Base-by-base conservation (phyloP, 2,113 vertebrate genomes). In the Amblyopsis rosae region DNA sequence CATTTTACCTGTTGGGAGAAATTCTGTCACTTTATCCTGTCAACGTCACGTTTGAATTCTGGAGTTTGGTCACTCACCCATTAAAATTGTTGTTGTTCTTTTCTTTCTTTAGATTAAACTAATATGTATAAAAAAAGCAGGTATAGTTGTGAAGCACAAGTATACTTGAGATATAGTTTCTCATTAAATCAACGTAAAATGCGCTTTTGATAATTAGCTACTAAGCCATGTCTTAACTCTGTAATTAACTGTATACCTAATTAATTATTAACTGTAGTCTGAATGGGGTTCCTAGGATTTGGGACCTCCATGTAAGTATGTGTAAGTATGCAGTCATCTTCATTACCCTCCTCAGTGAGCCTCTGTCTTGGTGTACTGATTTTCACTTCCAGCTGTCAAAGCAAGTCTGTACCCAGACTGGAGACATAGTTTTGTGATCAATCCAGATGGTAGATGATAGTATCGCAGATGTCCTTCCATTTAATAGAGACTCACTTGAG, bases 331-430 rank as follows among this genome's bases (percentile, higher is more conserved):
- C 47, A 67, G 59, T 45, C 47, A 67, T 62, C 65, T 55, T 53
- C 60, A 79, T 73, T 51, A 74, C 81, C 59, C 49, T 4, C 67
- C 72, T 72, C 62, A 79, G 68, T 67, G 78, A 82, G 77, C 70
- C 47, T 61, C 12, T 62, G 62, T 62, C 67, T 73, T 61, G 32
- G n/a, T 68, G 59, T 45, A 51, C 53, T 50, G 48, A 71, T 62
- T 61, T 65, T 49, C 67, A 49, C 56, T 71, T 70, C 57, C 48
- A 65, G 50, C 70, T 67, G 55, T 78, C 64, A 69, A 75, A 70
- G 59, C 26, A 65, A 74, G 62, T 53, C 74, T 67, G 32, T 53
- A 72, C 63, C 65, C 54, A 1, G 4, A 62, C 45, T 65, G 12
- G 17, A 47, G 16, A 57, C 57, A 49, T 64, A 62, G 58, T 47